phyloP scores from a whole-genome alignment of 2,888 invertebrate species.

The Hofmannophila pseudospretella region DNA sequence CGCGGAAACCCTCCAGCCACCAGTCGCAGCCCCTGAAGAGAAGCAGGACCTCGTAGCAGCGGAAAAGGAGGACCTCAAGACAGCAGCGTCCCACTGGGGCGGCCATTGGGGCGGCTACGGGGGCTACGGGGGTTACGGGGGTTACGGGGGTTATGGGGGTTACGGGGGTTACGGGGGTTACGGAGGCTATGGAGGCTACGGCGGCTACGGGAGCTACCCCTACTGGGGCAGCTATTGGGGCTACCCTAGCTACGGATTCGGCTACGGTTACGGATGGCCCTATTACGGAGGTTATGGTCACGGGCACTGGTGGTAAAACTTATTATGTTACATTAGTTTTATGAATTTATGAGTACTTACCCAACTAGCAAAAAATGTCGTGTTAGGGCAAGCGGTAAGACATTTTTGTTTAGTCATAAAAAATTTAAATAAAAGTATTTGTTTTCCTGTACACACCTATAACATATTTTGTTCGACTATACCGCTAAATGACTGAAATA shows the following conservation, averaged over 20 bases:
- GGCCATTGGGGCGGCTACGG: slow-evolving; percentile 29
- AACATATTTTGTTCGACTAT: too few species aligned
- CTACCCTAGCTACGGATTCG: slow-evolving; percentile 26
- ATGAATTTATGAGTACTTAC: too few species aligned
- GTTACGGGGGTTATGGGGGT: slow-evolving; percentile 28
- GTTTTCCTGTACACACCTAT: too few species aligned
- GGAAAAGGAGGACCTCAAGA: slow-evolving; percentile 59
- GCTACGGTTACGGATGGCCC: slow-evolving; percentile 24
- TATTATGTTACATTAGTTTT: too few species aligned
- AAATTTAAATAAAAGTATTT: too few species aligned
- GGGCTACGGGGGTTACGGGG: slow-evolving; percentile 28
- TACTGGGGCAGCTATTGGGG: slow-evolving; percentile 30
- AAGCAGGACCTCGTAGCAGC: slow-evolving; percentile 33
- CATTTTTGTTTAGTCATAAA: too few species aligned
- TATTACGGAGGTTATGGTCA: slow-evolving; percentile 28
- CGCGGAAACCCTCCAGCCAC: slow-evolving; percentile 25
- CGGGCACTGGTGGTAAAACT: slow-evolving; percentile 14
- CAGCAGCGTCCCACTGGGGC: slow-evolving; percentile 62
- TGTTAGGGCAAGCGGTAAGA: too few species aligned
- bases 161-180: slow-evolving; percentile 25
- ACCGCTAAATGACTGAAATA: too few species aligned
- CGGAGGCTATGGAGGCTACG: slow-evolving; percentile 28
- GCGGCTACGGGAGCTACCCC: slow-evolving; percentile 26
- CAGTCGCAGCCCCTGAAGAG: slow-evolving; percentile 17
- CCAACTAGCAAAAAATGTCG: too few species aligned